Conservation (phyloP, 1,140 invertebrate genomes). For the Drosophila mauritiana region DNA sequence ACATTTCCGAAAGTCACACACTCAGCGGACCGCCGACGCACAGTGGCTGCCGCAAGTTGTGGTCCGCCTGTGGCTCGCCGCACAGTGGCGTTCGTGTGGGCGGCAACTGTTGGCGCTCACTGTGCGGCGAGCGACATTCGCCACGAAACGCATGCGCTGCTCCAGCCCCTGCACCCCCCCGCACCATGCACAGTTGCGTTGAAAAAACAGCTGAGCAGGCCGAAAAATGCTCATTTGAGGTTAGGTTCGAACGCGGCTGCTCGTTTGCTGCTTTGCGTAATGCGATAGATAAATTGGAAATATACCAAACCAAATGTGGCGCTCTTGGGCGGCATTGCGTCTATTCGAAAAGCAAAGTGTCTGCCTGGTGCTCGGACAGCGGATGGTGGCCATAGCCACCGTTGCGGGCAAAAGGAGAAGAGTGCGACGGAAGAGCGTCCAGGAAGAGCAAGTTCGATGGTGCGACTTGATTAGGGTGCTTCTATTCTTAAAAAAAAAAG, state of each 20-base stretch:
- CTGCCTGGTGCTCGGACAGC: slow-evolving; percentile 26
- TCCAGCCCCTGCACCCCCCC: slow-evolving; percentile 5
- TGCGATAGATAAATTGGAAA: slow-evolving; percentile 25
- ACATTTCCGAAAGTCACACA: slow-evolving; percentile 74
- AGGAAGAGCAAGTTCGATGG: slow-evolving; percentile 28
- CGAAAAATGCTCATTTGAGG: slow-evolving; percentile 43
- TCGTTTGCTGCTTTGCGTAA: slow-evolving; percentile 58
- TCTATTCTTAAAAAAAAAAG: not conserved
- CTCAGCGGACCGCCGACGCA: slow-evolving; percentile 12
- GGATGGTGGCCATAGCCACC: slow-evolving; percentile 3
- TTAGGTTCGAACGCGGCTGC: slow-evolving; percentile 35
- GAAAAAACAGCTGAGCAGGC: slow-evolving; percentile 44
- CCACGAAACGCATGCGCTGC: slow-evolving; percentile 41
- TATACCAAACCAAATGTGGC: slow-evolving; percentile 9
- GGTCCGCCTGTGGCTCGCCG: not conserved
- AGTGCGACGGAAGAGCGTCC: slow-evolving; percentile 2
- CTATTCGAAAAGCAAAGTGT: slow-evolving; percentile 39
- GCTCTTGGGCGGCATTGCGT: slow-evolving; percentile 33
- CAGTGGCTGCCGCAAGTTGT: slow-evolving; percentile 11
- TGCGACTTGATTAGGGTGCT: not conserved
- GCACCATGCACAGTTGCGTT: no score
- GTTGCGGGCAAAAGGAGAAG: slow-evolving; percentile 2
- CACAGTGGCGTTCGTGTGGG: not conserved
- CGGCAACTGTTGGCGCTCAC: slow-evolving; percentile 16
- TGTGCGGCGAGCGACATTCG: slow-evolving; percentile 37